These are phyloP conservation scores for Otus sunia DNA, from an alignment of 2,113 vertebrate genomes.

Conservation along the genomic window DNA sequence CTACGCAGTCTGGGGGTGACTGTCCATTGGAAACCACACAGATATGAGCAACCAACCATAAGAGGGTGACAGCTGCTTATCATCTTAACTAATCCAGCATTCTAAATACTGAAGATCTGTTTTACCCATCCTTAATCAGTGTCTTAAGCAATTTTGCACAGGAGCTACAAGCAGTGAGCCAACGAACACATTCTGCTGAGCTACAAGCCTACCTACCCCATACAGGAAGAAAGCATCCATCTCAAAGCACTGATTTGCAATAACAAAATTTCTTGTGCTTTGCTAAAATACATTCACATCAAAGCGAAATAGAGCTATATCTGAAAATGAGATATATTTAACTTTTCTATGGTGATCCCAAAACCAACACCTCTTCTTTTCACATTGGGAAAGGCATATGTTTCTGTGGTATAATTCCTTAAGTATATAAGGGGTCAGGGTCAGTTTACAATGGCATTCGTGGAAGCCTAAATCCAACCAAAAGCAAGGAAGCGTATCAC, in stretches of 20 bases:
- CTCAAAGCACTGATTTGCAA: background rate
- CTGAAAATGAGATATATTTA: background rate
- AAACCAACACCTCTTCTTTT: background rate
- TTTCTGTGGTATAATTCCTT: background rate
- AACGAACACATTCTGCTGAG: background rate
- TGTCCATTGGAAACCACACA: background rate
- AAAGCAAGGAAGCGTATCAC: background rate
- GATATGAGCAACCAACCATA: background rate
- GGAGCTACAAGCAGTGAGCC: background rate
- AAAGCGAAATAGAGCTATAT: background rate
- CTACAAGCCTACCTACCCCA: background rate
- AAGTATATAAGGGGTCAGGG: background rate
- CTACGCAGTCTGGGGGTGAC: background rate
- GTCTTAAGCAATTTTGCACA: background rate
- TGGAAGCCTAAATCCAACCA: background rate
- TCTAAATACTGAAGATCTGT: background rate
- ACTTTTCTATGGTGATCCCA: background rate
- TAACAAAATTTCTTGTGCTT: background rate
- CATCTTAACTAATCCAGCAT: background rate
- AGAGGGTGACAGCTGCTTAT: background rate
- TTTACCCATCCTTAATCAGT: background rate
- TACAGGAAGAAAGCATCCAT: background rate
- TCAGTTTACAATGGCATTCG: background rate
- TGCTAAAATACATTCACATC: background rate
- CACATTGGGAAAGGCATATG: background rate